A percentile compares a stretch with the other conserved stretches of the same genome.
phyloP scores from a whole-genome alignment of 2,797 vertebrate species.

The Tiaroga cobitis region DNA sequence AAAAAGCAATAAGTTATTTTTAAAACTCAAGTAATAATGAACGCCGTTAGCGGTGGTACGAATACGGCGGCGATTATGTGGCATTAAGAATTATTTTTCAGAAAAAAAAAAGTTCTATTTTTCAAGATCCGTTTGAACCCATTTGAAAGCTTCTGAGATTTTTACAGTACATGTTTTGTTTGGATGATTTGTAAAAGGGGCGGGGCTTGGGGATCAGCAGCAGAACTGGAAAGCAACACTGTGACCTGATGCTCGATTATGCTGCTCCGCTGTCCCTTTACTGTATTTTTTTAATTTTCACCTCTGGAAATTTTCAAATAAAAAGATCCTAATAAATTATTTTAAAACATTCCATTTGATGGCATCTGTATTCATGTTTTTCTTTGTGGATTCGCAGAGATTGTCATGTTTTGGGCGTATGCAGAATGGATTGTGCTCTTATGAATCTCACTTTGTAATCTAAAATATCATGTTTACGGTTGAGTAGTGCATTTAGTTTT shows the following conservation, averaged over 20 bases:
- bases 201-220: conserved; percentile 60
- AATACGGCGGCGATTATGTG: conserved; percentile 75
- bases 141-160: conserved; percentile 51
- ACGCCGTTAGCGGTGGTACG: conserved; percentile 77
- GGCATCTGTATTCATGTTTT: conserved; percentile 22
- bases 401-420: background rate
- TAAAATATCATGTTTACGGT: background rate
- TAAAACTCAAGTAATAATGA: conserved; percentile 80
- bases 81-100: conserved; percentile 85
- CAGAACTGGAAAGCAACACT: conserved; percentile 54
- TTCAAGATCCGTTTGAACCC: conserved; percentile 78
- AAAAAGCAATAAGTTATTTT: conserved; percentile 85
- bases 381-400: background rate
- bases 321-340: conserved; percentile 99
- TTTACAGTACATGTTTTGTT: conserved; percentile 71
- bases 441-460: background rate
- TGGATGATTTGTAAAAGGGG: conserved; percentile 61
- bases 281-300: conserved; percentile 74
- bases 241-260: conserved; percentile 63
- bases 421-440: background rate
- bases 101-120: conserved; percentile 78
- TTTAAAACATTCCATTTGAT: conserved; percentile 83
- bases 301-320: conserved; percentile 87
- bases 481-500: background rate
- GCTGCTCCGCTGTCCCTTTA: conserved; percentile 72